phyloP scores from a whole-genome alignment of 2,888 invertebrate species.

The Chrysopilus asiliformis region DNA sequence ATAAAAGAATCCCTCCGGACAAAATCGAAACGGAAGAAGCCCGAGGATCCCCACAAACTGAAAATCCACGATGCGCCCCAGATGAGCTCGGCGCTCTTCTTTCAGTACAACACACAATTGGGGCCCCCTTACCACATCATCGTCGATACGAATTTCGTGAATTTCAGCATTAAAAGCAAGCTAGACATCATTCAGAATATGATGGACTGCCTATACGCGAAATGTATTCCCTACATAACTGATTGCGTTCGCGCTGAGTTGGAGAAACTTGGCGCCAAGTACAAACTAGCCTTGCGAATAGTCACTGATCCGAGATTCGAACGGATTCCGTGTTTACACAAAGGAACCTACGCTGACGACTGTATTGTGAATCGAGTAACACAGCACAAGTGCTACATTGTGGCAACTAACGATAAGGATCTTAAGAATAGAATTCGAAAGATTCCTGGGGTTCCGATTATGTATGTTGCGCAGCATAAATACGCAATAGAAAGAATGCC shows the following conservation, averaged over 20 bases:
- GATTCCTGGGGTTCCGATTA: conserved; percentile 97
- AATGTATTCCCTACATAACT: conserved; percentile 94
- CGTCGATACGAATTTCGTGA: conserved; percentile 93
- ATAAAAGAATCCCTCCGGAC: conserved; percentile 62
- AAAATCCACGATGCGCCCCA: conserved; percentile 73
- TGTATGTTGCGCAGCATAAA: conserved; percentile 87
- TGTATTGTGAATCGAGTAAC: conserved; percentile 91
- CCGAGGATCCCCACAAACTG: conserved; percentile 55
- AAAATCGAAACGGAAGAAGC: conserved; percentile 50
- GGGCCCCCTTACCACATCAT: conserved; percentile 97
- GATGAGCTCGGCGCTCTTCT: conserved; percentile 86
- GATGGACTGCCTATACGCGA: conserved; percentile 99
- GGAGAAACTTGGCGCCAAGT: conserved; percentile 92
- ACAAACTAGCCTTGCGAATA: conserved; percentile 85
- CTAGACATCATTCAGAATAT: conserved; percentile 91
- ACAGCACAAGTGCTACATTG: conserved; percentile 98
- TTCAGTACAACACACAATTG: conserved; percentile 93
- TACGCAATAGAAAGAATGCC: conserved; percentile 98
- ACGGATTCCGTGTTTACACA: conserved; percentile 83
- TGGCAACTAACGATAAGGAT: conserved; percentile 98
- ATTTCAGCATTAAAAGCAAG: conserved; percentile 96
- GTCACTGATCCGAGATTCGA: conserved; percentile 92
- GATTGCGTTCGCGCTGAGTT: conserved; percentile 97
- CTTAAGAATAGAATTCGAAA: conserved; percentile 89
- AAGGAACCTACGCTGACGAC: conserved; percentile 98